Evolutionary conservation across 2,113 vertebrate genomes (phyloP).

Genomic region (Falco punctatus): DNA sequence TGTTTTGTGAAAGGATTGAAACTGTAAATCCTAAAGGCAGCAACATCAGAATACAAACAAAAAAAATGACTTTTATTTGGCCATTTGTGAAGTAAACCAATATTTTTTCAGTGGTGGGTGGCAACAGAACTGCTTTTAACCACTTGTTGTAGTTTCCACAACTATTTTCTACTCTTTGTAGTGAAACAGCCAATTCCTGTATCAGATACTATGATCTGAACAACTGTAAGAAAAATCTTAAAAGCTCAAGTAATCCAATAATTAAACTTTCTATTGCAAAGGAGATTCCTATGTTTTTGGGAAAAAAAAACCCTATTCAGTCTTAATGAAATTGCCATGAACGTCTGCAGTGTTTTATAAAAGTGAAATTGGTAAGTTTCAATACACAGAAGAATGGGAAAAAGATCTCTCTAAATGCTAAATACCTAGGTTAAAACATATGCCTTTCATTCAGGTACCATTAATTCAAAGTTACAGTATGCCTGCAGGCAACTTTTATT

Average conservation of each 20-base stretch:
- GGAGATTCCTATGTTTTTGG: neutral
- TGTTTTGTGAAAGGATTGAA: neutral
- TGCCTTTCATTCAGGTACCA: neutral
- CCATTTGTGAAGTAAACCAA: neutral
- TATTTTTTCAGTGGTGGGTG: neutral
- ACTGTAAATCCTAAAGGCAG: neutral
- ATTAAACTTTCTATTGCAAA: neutral
- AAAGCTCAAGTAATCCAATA: neutral
- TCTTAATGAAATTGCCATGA: neutral
- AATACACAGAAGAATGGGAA: neutral
- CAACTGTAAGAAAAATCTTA: neutral
- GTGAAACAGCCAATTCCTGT: neutral
- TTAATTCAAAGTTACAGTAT: neutral
- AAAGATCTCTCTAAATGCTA: neutral
- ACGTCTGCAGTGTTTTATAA: neutral
- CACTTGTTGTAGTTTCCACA: neutral
- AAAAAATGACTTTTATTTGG: neutral
- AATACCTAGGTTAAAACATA: neutral
- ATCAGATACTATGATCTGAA: neutral
- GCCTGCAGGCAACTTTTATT: neutral
- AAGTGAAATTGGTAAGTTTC: neutral
- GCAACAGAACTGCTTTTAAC: neutral
- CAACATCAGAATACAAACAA: neutral
- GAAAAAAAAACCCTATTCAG: neutral
- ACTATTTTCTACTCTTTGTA: neutral